Evolutionary conservation across 2,797 vertebrate genomes (phyloP).

Genomic region (Smutsia gigantea): DNA sequence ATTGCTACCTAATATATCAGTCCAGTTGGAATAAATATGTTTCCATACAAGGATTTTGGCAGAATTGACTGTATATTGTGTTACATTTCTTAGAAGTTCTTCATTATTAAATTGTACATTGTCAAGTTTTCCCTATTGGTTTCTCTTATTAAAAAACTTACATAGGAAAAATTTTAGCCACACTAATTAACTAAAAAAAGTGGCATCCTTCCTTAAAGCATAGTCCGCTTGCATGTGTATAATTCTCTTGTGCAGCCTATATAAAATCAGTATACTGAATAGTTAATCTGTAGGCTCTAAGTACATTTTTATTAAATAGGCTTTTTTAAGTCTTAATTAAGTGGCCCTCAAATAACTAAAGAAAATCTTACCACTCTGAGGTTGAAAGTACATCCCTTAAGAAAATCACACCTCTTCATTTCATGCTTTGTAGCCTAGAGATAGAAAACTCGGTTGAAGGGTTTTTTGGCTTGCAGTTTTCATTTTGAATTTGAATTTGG

Average conservation of each 20-base stretch:
- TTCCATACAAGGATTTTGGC: background rate
- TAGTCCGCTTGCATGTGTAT: background rate
- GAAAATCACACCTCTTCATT: background rate
- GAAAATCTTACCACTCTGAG: background rate
- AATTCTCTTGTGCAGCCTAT: background rate
- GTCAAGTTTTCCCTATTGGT: background rate
- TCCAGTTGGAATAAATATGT: background rate
- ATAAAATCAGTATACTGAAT: background rate
- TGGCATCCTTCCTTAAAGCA: constrained; percentile 10
- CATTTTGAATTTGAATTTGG: background rate
- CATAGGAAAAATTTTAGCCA: background rate
- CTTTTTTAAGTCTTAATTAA: background rate
- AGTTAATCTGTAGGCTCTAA: background rate
- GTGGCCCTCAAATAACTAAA: background rate
- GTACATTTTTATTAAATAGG: background rate
- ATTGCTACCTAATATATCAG: background rate
- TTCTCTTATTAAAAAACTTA: constrained; percentile 8
- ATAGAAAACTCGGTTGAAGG: background rate
- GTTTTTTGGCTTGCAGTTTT: background rate
- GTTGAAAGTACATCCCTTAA: background rate
- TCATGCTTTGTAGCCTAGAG: background rate
- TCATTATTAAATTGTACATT: background rate
- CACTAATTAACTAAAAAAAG: background rate
- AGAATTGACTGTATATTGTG: background rate
- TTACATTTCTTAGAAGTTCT: background rate